Conservation (phyloP, 2,888 invertebrate genomes). For the Eupelmus urozonus region DNA sequence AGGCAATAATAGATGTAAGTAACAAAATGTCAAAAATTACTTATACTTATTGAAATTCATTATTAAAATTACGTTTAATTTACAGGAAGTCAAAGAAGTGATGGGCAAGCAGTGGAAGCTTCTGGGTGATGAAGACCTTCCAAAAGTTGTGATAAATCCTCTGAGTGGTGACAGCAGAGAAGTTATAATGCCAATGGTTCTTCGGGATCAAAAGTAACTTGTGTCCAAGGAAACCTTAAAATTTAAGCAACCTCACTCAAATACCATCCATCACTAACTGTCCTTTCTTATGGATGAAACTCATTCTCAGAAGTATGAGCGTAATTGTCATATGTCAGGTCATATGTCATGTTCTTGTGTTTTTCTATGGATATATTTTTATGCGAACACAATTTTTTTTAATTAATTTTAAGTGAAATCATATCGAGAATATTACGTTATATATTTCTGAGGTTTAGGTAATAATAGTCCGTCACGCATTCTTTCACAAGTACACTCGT, state of each 20-base stretch:
- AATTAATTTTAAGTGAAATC: conserved; percentile 51
- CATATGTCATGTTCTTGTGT: conserved; percentile 53
- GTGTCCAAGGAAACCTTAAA: conserved; percentile 48
- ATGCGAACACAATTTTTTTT: conserved; percentile 50
- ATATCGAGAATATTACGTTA: conserved; percentile 41
- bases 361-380: conserved; percentile 60
- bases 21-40: neutral
- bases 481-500: conserved; percentile 38
- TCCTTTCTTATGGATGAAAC: conserved; percentile 61
- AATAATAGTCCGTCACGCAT: conserved; percentile 36
- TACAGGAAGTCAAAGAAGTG: conserved; percentile 80
- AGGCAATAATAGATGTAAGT: conserved; percentile 70
- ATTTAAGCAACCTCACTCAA: conserved; percentile 61
- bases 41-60: too few relatives aligned
- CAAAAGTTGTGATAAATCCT: conserved; percentile 79
- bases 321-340: conserved; percentile 55
- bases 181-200: conserved; percentile 80
- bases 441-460: conserved; percentile 47
- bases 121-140: conserved; percentile 78
- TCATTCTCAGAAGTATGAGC: conserved; percentile 66
- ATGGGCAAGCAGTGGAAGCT: conserved; percentile 81
- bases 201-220: conserved; percentile 79
- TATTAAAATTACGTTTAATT: conserved; percentile 3
- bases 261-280: conserved; percentile 59
- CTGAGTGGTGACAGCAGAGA: conserved; percentile 80